Percentiles rank a stretch among this genome's conserved stretches.
phyloP scores from a whole-genome alignment of 1,140 invertebrate species.

The Lucilia sericata region DNA sequence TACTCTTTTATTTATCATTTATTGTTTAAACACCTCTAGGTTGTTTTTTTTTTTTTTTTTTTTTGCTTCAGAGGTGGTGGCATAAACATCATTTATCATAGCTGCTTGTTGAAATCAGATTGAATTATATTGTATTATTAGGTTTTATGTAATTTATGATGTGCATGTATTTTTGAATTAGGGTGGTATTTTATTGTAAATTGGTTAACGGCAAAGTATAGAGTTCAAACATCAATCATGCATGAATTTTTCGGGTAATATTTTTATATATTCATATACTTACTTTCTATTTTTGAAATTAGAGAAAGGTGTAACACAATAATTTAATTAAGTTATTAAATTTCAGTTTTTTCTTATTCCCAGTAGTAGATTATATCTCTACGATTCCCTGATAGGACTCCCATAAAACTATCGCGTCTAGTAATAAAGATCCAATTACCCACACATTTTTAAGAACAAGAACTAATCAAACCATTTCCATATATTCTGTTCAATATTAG shows the following conservation, averaged over 20 bases:
- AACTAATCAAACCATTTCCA: too few relatives aligned
- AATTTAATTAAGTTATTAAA: too few relatives aligned
- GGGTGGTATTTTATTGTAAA: background rate
- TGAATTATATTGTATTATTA: background rate
- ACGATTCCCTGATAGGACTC: too few relatives aligned
- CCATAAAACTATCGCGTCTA: too few relatives aligned
- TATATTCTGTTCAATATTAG: too few relatives aligned
- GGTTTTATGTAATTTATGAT: background rate
- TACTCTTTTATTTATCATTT: background rate
- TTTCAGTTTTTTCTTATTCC: too few relatives aligned
- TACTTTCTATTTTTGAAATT: too few relatives aligned
- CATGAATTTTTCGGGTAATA: background rate
- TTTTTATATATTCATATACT: too few relatives aligned
- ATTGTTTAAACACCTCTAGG: background rate
- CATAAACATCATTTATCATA: background rate
- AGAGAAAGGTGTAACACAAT: too few relatives aligned
- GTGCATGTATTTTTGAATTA: background rate
- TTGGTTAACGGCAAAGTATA: background rate
- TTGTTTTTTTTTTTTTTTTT: background rate
- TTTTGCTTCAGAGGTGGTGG: background rate
- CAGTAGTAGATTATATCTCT: too few relatives aligned
- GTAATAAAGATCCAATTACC: too few relatives aligned
- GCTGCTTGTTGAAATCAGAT: background rate
- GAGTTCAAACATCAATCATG: background rate
- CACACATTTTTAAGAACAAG: too few relatives aligned